phyloP scores from a whole-genome alignment of 2,797 vertebrate species.

The Tragelaphus eurycerus region DNA sequence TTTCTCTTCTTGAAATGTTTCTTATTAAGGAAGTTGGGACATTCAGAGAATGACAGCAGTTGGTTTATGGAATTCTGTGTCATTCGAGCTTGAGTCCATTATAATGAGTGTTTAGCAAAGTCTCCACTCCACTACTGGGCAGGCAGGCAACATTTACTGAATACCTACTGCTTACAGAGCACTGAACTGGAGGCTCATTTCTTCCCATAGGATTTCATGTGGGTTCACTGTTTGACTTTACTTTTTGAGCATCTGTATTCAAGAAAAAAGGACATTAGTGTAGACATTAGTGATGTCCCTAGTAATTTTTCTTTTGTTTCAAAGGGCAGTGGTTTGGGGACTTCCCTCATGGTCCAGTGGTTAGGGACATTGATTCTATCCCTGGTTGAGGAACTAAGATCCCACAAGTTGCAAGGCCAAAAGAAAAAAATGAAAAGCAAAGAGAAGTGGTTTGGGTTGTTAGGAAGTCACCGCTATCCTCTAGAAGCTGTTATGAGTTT shows the following conservation, averaged over 20 bases:
- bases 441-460: neutral
- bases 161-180: neutral
- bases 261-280: neutral
- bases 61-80: neutral
- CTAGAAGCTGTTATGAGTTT: neutral
- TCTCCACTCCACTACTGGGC: neutral
- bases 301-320: slow-evolving; percentile 8
- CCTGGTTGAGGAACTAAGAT: neutral
- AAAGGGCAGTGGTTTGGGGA: neutral
- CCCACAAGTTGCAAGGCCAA: neutral
- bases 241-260: neutral
- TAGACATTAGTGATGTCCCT: neutral
- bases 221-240: neutral
- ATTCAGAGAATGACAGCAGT: neutral
- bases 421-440: neutral
- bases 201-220: neutral
- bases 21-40: neutral
- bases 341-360: neutral
- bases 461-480: neutral
- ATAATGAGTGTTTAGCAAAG: neutral
- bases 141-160: neutral
- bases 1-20: neutral
- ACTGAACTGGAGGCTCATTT: neutral
- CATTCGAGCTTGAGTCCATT: neutral
- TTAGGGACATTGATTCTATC: neutral